Evolutionary conservation across 2,113 vertebrate species (phyloP).

Genomic region (Archilochus colubris): DNA sequence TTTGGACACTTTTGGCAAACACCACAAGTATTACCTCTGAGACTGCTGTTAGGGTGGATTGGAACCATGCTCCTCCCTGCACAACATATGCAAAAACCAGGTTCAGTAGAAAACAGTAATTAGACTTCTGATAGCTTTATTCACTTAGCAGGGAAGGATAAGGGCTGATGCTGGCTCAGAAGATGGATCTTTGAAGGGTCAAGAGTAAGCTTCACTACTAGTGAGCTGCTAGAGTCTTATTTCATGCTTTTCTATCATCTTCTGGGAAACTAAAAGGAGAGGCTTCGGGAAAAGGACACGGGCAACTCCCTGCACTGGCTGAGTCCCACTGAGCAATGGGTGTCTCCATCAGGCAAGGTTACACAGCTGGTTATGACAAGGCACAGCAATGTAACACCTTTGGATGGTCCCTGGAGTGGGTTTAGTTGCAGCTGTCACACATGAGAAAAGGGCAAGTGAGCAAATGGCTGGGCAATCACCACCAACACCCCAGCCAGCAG

Average conservation of each 20-base stretch:
- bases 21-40: not conserved
- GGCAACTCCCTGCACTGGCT: not conserved
- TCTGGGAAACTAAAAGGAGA: not conserved
- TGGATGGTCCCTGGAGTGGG: rapidly evolving
- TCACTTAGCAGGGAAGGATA: not conserved
- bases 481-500: not conserved
- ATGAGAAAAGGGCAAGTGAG: not conserved
- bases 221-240: not conserved
- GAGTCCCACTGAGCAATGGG: rapidly evolving
- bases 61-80: not conserved
- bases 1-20: not conserved
- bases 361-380: not conserved
- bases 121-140: not conserved
- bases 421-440: not conserved
- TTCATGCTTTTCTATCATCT: not conserved
- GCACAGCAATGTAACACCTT: not conserved
- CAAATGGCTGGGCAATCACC: not conserved
- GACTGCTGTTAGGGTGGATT: not conserved
- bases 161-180: not conserved
- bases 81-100: not conserved
- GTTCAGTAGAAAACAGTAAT: not conserved
- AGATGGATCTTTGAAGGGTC: not conserved
- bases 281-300: not conserved
- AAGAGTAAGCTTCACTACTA: not conserved
- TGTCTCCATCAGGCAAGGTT: not conserved